These are phyloP conservation scores for Ispidina lecontei DNA, from an alignment of 2,797 vertebrate species.

Conservation along the genomic window DNA sequence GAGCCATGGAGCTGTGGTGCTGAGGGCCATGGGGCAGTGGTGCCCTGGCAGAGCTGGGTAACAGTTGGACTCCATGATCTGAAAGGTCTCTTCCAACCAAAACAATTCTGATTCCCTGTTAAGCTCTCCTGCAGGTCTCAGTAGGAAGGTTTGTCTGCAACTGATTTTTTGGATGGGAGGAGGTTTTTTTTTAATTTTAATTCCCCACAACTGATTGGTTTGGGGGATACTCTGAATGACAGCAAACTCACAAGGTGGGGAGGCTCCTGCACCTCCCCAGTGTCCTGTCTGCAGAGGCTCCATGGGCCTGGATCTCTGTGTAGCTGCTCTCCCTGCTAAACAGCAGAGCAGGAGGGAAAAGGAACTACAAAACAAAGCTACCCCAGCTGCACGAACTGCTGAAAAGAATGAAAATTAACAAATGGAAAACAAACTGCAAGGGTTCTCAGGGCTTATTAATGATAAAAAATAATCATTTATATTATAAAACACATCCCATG, in stretches of 20 bases:
- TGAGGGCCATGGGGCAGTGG: neutral
- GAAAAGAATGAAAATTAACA: conserved; percentile 24
- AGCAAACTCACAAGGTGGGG: neutral
- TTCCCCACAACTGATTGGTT: neutral
- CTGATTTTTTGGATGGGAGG: neutral
- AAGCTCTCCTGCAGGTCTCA: neutral
- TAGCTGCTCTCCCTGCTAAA: neutral
- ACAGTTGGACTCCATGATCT: neutral
- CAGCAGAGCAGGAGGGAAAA: neutral
- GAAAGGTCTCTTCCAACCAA: neutral
- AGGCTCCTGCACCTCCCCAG: neutral
- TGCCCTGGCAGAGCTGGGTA: neutral
- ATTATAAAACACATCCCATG: neutral
- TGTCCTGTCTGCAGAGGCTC: neutral
- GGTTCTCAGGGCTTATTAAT: neutral
- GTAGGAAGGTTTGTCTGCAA: neutral
- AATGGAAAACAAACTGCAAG: neutral
- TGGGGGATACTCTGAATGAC: neutral
- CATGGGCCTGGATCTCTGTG: accelerated
- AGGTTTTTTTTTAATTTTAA: neutral
- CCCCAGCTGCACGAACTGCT: neutral
- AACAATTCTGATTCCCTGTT: neutral
- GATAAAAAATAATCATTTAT: neutral
- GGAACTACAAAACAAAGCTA: neutral
- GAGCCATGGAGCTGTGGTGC: neutral